Percentiles rank a stretch among this genome's conserved stretches.
These are phyloP conservation scores for Felis chaus DNA, from an alignment of 2,113 vertebrate genomes.

Conservation along the genomic window DNA sequence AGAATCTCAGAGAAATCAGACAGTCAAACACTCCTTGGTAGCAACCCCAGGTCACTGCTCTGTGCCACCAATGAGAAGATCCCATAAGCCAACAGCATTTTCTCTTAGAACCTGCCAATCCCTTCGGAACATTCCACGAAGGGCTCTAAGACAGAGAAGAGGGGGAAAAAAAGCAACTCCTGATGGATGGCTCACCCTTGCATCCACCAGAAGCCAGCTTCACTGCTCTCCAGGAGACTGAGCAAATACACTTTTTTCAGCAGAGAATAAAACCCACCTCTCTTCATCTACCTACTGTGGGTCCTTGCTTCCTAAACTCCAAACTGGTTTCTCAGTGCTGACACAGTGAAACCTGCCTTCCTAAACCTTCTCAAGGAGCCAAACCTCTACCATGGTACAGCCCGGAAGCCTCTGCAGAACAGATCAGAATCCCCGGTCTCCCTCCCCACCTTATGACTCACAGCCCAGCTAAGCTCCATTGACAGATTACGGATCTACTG, in stretches of 20 bases:
- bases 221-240: background rate
- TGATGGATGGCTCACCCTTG: accelerated
- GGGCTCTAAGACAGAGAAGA: background rate
- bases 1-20: background rate
- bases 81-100: background rate
- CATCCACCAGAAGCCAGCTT: background rate
- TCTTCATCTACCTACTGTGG: background rate
- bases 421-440: background rate
- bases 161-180: accelerated
- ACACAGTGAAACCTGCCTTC: constrained; percentile 20
- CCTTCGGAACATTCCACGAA: background rate
- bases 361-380: background rate
- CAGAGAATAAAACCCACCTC: background rate
- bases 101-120: background rate
- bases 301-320: background rate
- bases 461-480: background rate
- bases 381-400: background rate
- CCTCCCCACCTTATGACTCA: background rate
- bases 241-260: background rate
- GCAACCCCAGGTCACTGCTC: background rate
- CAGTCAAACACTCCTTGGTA: background rate
- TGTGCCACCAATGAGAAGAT: background rate
- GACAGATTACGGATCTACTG: background rate
- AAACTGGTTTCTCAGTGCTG: constrained; percentile 25
- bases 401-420: background rate